Percentiles rank a stretch among this genome's conserved stretches.
Conservation (phyloP, 2,888 invertebrate species). For the Limnephilus marmoratus region DNA sequence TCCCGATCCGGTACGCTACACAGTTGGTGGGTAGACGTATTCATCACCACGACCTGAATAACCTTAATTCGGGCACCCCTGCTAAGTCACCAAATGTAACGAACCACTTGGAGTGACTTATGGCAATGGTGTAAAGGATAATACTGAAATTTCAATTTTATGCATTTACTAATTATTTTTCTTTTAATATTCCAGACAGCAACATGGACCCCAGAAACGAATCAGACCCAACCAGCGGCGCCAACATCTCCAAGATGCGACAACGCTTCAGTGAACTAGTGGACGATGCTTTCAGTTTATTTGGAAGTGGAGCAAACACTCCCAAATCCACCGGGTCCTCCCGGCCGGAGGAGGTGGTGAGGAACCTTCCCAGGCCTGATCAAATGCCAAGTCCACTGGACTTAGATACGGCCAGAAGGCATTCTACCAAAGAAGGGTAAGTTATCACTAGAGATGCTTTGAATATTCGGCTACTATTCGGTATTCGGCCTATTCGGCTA, state of each 20-base stretch:
- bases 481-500: no score
- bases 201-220: conserved; percentile 68
- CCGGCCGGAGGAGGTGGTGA: conserved; percentile 68
- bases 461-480: no score
- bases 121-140: background rate
- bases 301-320: conserved; percentile 81
- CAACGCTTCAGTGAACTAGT: conserved; percentile 86
- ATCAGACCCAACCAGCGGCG: conserved; percentile 68
- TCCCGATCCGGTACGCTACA: no score
- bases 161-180: background rate
- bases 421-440: conserved; percentile 62
- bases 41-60: no score
- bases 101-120: no score
- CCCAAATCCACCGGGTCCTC: conserved; percentile 72
- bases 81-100: no score
- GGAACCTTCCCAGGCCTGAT: background rate
- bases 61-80: no score
- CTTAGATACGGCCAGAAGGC: conserved; percentile 44
- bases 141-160: background rate
- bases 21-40: no score
- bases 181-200: conserved; percentile 63
- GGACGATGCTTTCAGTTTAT: conserved; percentile 88
- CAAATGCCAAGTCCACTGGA: background rate
- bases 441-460: no score
- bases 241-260: conserved; percentile 81